Base-by-base conservation (phyloP, 2,113 vertebrate genomes). In the Xiphophorus couchianus region DNA sequence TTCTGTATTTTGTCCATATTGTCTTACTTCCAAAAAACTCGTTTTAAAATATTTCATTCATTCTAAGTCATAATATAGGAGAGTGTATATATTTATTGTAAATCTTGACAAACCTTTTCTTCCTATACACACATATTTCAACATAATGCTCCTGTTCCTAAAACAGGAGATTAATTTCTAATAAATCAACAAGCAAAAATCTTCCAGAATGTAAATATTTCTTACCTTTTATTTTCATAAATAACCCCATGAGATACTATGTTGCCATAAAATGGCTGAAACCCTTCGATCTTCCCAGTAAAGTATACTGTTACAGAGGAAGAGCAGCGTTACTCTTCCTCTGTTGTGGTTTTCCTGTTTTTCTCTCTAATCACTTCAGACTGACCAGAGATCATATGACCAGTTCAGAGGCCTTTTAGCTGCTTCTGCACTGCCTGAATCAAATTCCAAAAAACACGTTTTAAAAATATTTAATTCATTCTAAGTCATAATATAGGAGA, bases 311-410 rank as follows among this genome's bases (percentile, higher is more conserved):
- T 66, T 33, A 42, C 17, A 1, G 64, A 73, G n/a, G 66, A 48
- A 66, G 17, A 62, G 8, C 31, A n/a, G 5, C 35, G 27, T 8
- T 77, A 62, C 48, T 29, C 63, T 64, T 60, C 68, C 7, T 64
- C 22, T 72, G 12, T n/a, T 70, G 25, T 74, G 30, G 27, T 61
- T 72, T 64, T 58, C 39, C 69, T 44, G 70, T 44, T 35, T 61
- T 71, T 71, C 73, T 68, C 68, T 65, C 71, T 91, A 90, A 91
- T 84, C 83, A 65, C 80, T 86, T 27, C 70, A 66, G 64, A 66
- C 81, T 90, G 91, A 92, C 89, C 77, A 77, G 62, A 31, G 70
- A 84, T 93, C 90, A 93, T 88, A 86, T 93, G 90, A 93, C 86
- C n/a, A 14, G 62, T 27, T 84, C 74, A 42, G 77, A 48, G 28